phyloP scores from a whole-genome alignment of 2,888 invertebrate species.

The Galerucella calmariensis region DNA sequence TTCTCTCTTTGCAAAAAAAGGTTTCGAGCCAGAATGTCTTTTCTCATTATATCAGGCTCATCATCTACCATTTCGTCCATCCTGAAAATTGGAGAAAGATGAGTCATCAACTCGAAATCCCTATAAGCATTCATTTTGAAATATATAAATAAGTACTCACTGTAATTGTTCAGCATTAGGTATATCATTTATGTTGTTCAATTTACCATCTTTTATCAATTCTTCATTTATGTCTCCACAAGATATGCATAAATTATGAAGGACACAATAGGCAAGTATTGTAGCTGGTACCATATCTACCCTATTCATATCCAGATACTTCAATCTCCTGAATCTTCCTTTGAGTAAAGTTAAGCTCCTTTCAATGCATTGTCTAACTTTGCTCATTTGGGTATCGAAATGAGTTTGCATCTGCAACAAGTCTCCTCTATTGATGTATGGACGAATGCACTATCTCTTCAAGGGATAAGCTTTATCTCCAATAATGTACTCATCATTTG shows the following conservation, averaged over 20 bases:
- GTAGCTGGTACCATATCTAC: background rate
- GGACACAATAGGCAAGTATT: background rate
- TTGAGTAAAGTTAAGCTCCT: too few species aligned
- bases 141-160: background rate
- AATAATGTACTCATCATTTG: too few species aligned
- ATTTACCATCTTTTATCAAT: background rate
- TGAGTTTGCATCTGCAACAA: too few species aligned
- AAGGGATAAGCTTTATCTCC: too few species aligned
- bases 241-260: background rate
- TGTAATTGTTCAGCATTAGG: background rate
- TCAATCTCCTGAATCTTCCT: too few species aligned
- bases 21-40: slow-evolving; percentile 10
- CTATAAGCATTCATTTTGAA: background rate
- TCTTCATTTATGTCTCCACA: background rate
- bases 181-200: background rate
- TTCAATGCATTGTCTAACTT: too few species aligned
- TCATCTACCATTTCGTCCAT: slow-evolving; percentile 9
- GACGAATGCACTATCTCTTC: too few species aligned
- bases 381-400: too few species aligned
- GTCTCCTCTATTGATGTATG: too few species aligned
- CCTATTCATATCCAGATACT: too few species aligned
- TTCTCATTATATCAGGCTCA: slow-evolving; percentile 15
- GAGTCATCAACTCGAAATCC: background rate
- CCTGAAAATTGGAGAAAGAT: background rate
- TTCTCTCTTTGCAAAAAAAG: slow-evolving; percentile 15